Evolutionary conservation across 2,797 vertebrate species (phyloP).

Genomic region (Gymnopithys bicolor): DNA sequence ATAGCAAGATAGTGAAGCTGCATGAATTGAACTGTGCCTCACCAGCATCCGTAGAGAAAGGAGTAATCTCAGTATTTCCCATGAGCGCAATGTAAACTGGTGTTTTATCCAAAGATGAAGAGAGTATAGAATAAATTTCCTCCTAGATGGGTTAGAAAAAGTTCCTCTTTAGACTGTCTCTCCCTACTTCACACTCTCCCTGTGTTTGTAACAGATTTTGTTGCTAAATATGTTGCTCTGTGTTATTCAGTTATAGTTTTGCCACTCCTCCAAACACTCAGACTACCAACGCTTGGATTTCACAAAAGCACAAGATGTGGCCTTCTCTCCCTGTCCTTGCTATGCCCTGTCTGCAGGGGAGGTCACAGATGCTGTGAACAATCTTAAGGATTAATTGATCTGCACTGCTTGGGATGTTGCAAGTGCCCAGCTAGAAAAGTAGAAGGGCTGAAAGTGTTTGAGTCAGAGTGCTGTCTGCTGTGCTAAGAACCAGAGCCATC

Average conservation of each 20-base stretch:
- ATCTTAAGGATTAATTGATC: neutral
- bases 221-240: neutral
- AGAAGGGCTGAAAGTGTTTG: neutral
- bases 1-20: neutral
- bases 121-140: neutral
- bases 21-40: neutral
- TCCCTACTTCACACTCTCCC: neutral
- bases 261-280: neutral
- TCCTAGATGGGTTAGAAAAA: neutral
- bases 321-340: neutral
- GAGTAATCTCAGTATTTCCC: neutral
- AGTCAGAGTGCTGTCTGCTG: neutral
- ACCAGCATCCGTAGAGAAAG: fast-evolving
- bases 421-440: neutral
- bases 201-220: neutral
- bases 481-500: neutral
- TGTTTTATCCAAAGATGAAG: neutral
- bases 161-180: neutral
- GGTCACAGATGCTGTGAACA: neutral
- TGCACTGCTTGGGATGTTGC: fast-evolving
- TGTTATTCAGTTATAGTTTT: neutral
- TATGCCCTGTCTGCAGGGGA: neutral
- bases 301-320: neutral
- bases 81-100: neutral
- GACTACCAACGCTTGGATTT: neutral